Base-by-base conservation (phyloP, 2,113 vertebrate genomes). In the Phaethon lepturus region DNA sequence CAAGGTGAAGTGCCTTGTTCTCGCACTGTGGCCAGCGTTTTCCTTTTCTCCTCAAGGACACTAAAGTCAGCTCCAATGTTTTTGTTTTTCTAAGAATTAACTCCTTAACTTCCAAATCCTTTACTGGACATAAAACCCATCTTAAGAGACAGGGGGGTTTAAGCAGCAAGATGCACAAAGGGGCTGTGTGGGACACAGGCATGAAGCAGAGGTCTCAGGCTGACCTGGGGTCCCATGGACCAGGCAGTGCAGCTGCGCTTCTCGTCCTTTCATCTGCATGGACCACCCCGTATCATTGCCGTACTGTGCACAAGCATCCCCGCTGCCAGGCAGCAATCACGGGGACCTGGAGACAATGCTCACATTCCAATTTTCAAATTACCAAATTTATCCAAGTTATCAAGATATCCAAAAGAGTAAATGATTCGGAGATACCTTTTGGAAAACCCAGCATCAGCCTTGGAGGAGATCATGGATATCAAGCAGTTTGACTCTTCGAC, bases 221-320 rank as follows among this genome's bases (percentile, higher is more conserved):
- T 79, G 31, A 63, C 6, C 44, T 31, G 45, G 71, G 45, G 64
- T 10, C n/a, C 55, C 20, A 7, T 4, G 33, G 55, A 10, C 25
- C 58, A 14, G 29, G 50, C 25, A 56, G 35, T 28, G 33, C 82
- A 55, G 28, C 13, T 17, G 56, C 28, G 47, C 4, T 52, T 22
- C 76, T 18, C 8, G 2, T 52, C 33, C 26, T 62, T 28, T 13
- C 38, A 31, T 16, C 72, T 25, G 4, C 56, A 28, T 2, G 20
- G 52, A 33, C 26, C 38, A 45, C 9, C 26, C 55, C 1, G 0
- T 20, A 15, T 1, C 62, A 11, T 3, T 25, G 20, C 3, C 76
- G 40, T 2, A 1, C 38, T 17, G 33, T 11, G 18, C 56, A 19
- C 55, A 44, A 52, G 17, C 6, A 52, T 2, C 2, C 10, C 9